Evolutionary conservation across 2,888 invertebrate genomes (phyloP).

Genomic region (Aradus depressus): DNA sequence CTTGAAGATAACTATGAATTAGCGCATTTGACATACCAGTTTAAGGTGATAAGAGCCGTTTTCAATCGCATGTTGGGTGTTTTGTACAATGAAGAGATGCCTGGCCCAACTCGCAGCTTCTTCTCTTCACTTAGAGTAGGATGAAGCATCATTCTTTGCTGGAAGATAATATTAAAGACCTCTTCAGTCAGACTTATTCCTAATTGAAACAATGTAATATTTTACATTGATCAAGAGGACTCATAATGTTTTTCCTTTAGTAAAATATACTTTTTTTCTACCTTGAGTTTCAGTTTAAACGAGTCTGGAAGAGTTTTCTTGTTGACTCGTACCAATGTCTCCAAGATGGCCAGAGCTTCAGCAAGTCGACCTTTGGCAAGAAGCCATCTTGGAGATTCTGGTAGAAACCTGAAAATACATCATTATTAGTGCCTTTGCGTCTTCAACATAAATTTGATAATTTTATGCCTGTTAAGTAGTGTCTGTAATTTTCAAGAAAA

Average conservation of each 20-base stretch:
- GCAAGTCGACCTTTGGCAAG: constrained; percentile 67
- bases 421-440: not conserved
- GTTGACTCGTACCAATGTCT: constrained; percentile 66
- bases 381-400: constrained; percentile 88
- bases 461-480: too few species aligned
- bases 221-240: not conserved
- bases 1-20: too few species aligned
- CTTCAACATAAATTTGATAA: too few species aligned
- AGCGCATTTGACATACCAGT: constrained; percentile 64
- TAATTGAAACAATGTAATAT: not conserved
- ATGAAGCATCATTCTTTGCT: constrained; percentile 57
- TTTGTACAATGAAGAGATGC: constrained; percentile 54
- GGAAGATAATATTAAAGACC: constrained; percentile 31
- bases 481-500: not conserved
- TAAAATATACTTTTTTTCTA: constrained; percentile 31
- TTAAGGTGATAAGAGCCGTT: constrained; percentile 71
- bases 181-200: not conserved
- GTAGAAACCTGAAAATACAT: constrained; percentile 52
- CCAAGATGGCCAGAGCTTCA: constrained; percentile 67
- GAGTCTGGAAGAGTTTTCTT: constrained; percentile 61
- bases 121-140: constrained; percentile 45
- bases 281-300: constrained; percentile 54
- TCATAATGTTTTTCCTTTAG: too few species aligned
- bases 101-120: constrained; percentile 40
- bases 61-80: constrained; percentile 85